Conservation (phyloP, 2,113 vertebrate genomes). For the Podarcis raffonei region DNA sequence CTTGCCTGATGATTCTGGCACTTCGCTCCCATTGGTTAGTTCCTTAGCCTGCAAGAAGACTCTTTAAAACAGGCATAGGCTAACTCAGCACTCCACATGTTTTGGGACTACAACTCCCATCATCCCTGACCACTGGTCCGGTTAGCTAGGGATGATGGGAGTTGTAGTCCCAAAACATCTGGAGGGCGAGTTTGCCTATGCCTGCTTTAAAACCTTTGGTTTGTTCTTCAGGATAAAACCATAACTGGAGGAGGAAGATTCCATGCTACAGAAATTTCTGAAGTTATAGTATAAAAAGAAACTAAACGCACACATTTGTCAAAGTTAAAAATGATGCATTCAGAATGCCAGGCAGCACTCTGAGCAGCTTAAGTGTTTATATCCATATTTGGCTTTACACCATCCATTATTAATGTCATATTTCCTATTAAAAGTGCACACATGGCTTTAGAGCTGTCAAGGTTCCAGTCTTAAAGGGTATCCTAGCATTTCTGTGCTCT, state of each 20-base stretch:
- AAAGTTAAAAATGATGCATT: neutral
- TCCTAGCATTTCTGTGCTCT: neutral
- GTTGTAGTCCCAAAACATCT: too few relatives aligned
- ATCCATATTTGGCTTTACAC: neutral
- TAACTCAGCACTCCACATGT: too few relatives aligned
- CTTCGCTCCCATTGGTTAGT: neutral
- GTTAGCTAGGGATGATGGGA: too few relatives aligned
- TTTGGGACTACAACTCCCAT: too few relatives aligned
- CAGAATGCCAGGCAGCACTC: neutral
- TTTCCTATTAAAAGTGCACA: neutral
- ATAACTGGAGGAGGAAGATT: neutral
- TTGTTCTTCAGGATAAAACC: neutral
- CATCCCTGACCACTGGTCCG: too few relatives aligned
- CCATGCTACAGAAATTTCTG: neutral
- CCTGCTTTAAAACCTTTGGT: neutral
- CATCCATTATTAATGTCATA: neutral
- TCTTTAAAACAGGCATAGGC: neutral
- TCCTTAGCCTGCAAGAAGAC: neutral
- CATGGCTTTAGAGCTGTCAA: constrained; percentile 7
- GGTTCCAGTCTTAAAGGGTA: neutral
- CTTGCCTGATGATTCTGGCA: neutral
- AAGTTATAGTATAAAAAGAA: neutral
- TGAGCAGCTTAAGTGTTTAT: neutral
- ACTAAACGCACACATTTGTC: neutral
- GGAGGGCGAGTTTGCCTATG: neutral